Percentiles rank a stretch among this genome's conserved stretches.
Evolutionary conservation across 2,888 invertebrate genomes (phyloP).

Genomic region (Ophioninae sp.): DNA sequence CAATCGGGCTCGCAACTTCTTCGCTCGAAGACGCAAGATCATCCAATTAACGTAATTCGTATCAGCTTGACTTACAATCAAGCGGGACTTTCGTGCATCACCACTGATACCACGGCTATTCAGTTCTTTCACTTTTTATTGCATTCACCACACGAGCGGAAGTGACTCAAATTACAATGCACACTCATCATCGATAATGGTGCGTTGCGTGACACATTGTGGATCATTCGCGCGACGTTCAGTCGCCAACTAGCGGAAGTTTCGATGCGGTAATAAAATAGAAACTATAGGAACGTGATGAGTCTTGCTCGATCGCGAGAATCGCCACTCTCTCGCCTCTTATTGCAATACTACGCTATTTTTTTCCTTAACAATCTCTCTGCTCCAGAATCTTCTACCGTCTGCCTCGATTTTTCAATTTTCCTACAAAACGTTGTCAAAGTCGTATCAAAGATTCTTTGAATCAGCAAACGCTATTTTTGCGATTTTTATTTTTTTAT

Average conservation of each 20-base stretch:
- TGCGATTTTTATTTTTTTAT: background rate
- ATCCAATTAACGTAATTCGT: conserved; percentile 9
- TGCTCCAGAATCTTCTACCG: too few relatives aligned
- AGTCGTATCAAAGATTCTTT: too few relatives aligned
- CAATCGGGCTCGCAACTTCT: background rate
- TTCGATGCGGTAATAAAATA: conserved; percentile 14
- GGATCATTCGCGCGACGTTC: conserved; percentile 24
- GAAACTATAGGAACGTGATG: background rate
- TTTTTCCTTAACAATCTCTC: too few relatives aligned
- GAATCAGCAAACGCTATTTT: background rate
- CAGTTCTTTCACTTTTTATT: conserved; percentile 20
- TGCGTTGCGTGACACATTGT: conserved; percentile 26
- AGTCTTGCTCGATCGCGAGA: background rate
- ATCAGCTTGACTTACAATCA: background rate
- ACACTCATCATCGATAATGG: conserved; percentile 53
- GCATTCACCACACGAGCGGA: conserved; percentile 53
- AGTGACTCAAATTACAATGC: conserved; percentile 67
- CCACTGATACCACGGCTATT: conserved; percentile 3
- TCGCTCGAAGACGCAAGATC: conserved; percentile 21
- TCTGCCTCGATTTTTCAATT: too few relatives aligned
- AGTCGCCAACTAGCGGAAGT: conserved; percentile 19
- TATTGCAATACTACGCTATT: conserved; percentile 12
- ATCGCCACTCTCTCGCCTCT: conserved; percentile 5
- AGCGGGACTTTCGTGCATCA: conserved; percentile 20
- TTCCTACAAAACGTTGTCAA: background rate